Evolutionary conservation across 2,888 invertebrate species (phyloP), one percentile per base, ranked within the genome.

Genomic region (Acrobasis suavella): DNA sequence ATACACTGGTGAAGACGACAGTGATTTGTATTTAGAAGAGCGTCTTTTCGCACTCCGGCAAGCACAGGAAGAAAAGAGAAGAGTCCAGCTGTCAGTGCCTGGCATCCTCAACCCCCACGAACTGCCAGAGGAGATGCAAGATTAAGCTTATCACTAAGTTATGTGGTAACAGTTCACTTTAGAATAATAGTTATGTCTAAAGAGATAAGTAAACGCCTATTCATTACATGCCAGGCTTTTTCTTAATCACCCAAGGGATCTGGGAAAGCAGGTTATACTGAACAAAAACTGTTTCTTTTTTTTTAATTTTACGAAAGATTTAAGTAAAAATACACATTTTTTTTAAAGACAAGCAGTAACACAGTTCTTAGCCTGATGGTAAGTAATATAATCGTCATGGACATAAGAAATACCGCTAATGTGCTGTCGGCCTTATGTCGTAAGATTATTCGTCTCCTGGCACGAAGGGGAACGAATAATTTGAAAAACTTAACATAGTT

Each of bases 1-100:
- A 93, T 98, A 97, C 87, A 98, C 98, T 38, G 99, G 99, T 54
- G 98, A 98, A 87, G 99, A 99, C 85, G 98, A 99, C 89, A 96
- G 97, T 67, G 99, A 99, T 92, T 93, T 99, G 81, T 99, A 97
- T 93, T 93, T 99, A 81, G 99, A 99, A 84, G 99, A 99, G 87
- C 95, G 99, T 75, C 97, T 99, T 89, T 95, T 95, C 69, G 96
- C 97, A 65, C 94, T 99, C 70, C 95, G 96, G 72, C 93, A 95
- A 78, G 99, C 99, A 58, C 98, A 99, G 86, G 96, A 97, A 69
- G 98, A 98, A 79, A 99, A 99, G 92, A 94, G 98, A 82, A 95
- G 96, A 86, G 95, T 97, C 75, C 98, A 98, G 93, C 94, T 98
- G 90, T 96, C 97, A 56, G 98, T 99, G 72, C 99, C 99, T 63